These are phyloP conservation scores for Hyles vespertilio DNA, from an alignment of 1,140 invertebrate genomes.

Conservation along the genomic window DNA sequence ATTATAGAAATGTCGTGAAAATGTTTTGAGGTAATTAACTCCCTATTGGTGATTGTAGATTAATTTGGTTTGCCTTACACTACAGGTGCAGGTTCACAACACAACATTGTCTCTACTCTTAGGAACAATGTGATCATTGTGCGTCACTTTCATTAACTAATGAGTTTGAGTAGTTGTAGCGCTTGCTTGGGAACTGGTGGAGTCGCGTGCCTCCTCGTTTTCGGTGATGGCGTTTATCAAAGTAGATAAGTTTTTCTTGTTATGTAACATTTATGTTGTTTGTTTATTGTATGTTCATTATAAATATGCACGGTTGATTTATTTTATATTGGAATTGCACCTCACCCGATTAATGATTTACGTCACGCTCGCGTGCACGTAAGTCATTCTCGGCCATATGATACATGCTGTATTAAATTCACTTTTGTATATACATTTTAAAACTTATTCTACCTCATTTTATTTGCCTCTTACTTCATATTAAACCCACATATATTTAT, in stretches of 20 bases:
- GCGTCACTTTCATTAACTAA: constrained; percentile 39
- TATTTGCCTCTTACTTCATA: no score
- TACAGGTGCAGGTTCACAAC: constrained; percentile 34
- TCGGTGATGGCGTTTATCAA: constrained; percentile 43
- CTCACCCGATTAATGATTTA: no score
- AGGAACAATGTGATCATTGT: constrained; percentile 17
- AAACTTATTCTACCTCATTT: no score
- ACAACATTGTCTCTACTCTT: constrained; percentile 9
- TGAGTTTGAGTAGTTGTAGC: constrained; percentile 40
- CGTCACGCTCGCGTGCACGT: no score
- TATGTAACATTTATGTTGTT: background rate
- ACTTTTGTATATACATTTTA: background rate
- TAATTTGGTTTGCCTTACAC: constrained; percentile 55
- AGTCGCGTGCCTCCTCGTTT: constrained; percentile 27
- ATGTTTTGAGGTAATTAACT: constrained; percentile 75
- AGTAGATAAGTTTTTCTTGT: constrained; percentile 2
- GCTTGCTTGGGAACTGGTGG: constrained; percentile 61
- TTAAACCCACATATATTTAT: no score
- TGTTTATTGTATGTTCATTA: background rate
- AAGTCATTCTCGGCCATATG: background rate
- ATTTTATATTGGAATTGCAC: background rate
- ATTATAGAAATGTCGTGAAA: constrained; percentile 75
- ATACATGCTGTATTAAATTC: constrained; percentile 7
- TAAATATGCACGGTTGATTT: background rate
- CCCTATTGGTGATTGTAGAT: constrained; percentile 70